Conservation (phyloP, 1,140 invertebrate genomes). For the Drosophila ananassae region DNA sequence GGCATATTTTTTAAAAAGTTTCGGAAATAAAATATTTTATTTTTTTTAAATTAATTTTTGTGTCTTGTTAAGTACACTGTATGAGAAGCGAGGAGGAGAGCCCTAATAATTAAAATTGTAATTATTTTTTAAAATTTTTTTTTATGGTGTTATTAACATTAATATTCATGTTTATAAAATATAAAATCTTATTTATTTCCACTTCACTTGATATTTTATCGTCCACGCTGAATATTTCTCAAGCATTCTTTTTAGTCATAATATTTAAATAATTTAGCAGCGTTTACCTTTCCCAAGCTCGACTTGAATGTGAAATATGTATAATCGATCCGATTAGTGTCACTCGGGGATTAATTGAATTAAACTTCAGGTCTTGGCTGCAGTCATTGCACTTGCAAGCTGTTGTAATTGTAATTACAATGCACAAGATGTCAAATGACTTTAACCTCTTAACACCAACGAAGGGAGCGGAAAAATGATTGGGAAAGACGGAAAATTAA, state of each 20-base stretch:
- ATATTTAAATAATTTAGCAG: slow-evolving; percentile 25
- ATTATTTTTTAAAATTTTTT: too few species aligned
- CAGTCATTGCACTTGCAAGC: slow-evolving; percentile 39
- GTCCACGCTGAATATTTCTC: not conserved
- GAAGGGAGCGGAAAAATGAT: not conserved
- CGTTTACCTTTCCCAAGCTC: slow-evolving; percentile 32
- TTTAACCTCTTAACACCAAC: slow-evolving; percentile 71
- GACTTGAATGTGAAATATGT: slow-evolving; percentile 28
- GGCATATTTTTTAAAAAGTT: too few species aligned
- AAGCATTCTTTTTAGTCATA: slow-evolving; percentile 10
- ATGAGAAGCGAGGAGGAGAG: not conserved
- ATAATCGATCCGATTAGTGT: slow-evolving; percentile 49
- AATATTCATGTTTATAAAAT: too few species aligned
- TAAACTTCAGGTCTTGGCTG: slow-evolving; percentile 33
- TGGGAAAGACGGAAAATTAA: slow-evolving; percentile 11
- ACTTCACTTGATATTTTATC: too few species aligned
- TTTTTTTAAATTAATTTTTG: too few species aligned
- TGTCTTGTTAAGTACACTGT: not conserved
- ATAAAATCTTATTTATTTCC: too few species aligned
- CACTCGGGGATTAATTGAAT: slow-evolving; percentile 60
- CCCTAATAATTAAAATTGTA: too few species aligned
- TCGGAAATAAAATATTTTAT: too few species aligned
- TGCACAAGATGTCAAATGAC: slow-evolving; percentile 69
- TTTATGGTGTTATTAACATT: too few species aligned
- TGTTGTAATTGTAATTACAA: slow-evolving; percentile 61